Base-by-base conservation (phyloP, 2,888 invertebrate genomes). In the Hermodice carunculata region DNA sequence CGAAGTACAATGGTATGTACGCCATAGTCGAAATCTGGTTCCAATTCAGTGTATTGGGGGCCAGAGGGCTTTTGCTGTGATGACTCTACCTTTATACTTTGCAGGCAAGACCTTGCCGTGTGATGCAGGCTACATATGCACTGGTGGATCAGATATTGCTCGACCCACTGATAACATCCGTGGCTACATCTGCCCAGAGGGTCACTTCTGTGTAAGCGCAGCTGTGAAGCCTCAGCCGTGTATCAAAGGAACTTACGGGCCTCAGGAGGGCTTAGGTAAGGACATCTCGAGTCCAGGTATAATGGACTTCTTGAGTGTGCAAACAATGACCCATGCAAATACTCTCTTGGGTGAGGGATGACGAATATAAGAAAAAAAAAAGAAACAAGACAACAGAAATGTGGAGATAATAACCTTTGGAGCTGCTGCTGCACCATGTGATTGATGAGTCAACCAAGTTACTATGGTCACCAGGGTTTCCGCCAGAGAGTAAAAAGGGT, bases 111-210 rank as follows among this genome's bases (percentile, higher is more conserved):
- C 78, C 67, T 48, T 77, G 46, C 75, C 76, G 5, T 84, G 83
- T 68, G 64, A 69, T 64, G 79, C 81, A 31, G 82, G 83, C 11
- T 84, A 78, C 61, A 80, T 84, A 28, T 84, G 84, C 64, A 54
- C 78, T 57, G 75, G 74, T 17, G 82, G 83, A 3, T 82, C 83
- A 5, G 68, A 78, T 56, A 59, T 75, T 0, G 64, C 79, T 19
- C 75, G 66, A 17, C 84, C 84, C 0, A 79, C 80, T 4, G 80
- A 82, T 59, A 70, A 67, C 6, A 54, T 77, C 14, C 77, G 72
- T 28, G 84, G 84, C 1, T 84, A 82, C 69, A 74, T 78, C 52
- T 84, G 84, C 62, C 84, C 84, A 0, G 62, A 63, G 2, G 83
- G 84, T n/a, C 77, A 84, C 70, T 84, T 80, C 71, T 84, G 84